These are phyloP conservation scores for Agonum fuliginosum DNA, from an alignment of 2,888 invertebrate species.

Conservation along the genomic window DNA sequence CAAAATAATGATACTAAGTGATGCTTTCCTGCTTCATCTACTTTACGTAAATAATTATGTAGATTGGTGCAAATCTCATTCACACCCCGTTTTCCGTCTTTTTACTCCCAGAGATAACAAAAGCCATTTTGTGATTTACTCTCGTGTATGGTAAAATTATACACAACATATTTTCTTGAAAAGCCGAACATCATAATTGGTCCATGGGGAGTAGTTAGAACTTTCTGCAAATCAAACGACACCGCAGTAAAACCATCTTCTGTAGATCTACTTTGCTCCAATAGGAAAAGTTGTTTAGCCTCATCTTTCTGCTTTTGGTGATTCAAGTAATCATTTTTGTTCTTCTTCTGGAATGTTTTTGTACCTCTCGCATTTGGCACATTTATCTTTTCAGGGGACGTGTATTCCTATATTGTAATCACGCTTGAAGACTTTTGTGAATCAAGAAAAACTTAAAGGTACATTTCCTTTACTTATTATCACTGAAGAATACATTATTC, in stretches of 20 bases:
- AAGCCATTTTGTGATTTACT: conserved; percentile 63
- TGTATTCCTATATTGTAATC: conserved; percentile 61
- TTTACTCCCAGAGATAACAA: conserved; percentile 65
- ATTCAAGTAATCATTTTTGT: conserved; percentile 48
- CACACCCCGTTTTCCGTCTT: conserved; percentile 63
- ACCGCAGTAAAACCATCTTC: conserved; percentile 52
- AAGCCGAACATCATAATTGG: conserved; percentile 64
- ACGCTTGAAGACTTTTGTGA: conserved; percentile 41
- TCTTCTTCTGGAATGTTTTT: conserved; percentile 53
- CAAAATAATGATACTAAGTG: conserved; percentile 49
- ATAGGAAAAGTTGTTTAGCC: conserved; percentile 35
- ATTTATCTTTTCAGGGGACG: conserved; percentile 61
- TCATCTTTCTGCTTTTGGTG: conserved; percentile 57
- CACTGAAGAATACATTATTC: conserved; percentile 45
- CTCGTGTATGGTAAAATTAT: conserved; percentile 66
- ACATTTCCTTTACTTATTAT: conserved; percentile 30
- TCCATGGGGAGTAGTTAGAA: conserved; percentile 65
- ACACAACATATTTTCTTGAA: conserved; percentile 65
- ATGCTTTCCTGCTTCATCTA: conserved; percentile 62
- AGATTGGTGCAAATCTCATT: conserved; percentile 63
- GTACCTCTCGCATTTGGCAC: conserved; percentile 57
- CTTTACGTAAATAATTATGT: conserved; percentile 63
- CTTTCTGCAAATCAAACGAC: conserved; percentile 64
- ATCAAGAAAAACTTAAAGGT: conserved; percentile 40
- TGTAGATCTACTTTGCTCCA: conserved; percentile 52